Percentiles rank a stretch among this genome's conserved stretches.
phyloP scores from a whole-genome alignment of 2,113 vertebrate species.

The Dasyprocta punctata region DNA sequence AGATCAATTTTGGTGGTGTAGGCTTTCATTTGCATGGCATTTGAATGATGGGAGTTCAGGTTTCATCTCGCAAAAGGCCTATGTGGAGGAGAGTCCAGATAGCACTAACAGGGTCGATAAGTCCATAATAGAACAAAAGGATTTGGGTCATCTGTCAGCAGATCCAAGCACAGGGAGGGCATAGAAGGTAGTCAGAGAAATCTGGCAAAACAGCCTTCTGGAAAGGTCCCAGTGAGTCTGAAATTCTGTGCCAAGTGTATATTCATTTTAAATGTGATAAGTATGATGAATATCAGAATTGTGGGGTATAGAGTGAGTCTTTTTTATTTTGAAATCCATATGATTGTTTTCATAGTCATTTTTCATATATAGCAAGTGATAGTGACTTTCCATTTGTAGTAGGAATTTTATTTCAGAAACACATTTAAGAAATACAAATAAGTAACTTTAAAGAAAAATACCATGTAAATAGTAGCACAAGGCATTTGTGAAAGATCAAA shows the following conservation, averaged over 20 bases:
- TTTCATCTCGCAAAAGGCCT: neutral
- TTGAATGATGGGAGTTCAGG: neutral
- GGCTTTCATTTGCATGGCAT: neutral
- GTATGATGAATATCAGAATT: neutral
- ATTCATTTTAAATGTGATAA: neutral
- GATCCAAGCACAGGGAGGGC: neutral
- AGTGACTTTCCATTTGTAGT: neutral
- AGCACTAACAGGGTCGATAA: neutral
- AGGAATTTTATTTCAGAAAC: slow-evolving; percentile 1
- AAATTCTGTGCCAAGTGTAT: neutral
- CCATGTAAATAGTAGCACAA: neutral
- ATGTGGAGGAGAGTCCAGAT: neutral
- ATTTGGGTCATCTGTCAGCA: neutral
- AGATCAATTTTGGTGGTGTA: no score
- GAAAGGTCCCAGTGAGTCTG: neutral
- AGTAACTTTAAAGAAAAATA: neutral
- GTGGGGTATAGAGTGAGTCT: no score
- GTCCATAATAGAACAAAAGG: neutral
- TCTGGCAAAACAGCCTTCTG: neutral
- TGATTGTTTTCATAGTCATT: neutral
- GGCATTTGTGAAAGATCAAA: neutral
- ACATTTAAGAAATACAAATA: neutral
- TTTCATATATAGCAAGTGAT: neutral
- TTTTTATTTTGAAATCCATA: neutral
- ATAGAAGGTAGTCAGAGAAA: neutral